Evolutionary conservation across 2,888 invertebrate genomes (phyloP), one percentile per base, ranked within the genome.

Genomic region (Stratiomys singularior): DNA sequence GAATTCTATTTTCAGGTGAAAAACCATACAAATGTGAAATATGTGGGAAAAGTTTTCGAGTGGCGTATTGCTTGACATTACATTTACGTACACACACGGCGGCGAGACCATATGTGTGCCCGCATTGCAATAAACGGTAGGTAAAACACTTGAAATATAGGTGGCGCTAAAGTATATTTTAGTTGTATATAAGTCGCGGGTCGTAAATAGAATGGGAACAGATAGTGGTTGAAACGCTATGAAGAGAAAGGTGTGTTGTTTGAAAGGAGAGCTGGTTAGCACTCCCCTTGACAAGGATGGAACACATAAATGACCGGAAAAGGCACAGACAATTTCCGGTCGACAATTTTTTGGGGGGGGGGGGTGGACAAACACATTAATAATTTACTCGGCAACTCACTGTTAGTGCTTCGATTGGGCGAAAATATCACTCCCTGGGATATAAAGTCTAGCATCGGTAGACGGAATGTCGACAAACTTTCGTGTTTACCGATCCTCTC

Each of bases 201-300:
- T 23, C 7, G 21, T 37, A 60, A 74, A 64, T 30, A 11, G 4
- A 13, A 23, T 64, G 11, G 46, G 7, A 67, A n/a, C 21, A 44
- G 25, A 21, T 69, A 44, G 69, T 60, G 5, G 18, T 18, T 21
- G 7, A 13, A 25, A 46, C 18, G 0, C 11, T 30, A 11, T 67
- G 1, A 0, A 0, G 0, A 11, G 1, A 15, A 1, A 3, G 1
- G 3, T 79, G 96, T 96, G 96, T 96, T 93, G 94, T 95, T 95
- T 95, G 93, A 95, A 96, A 96, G 96, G 96, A 97, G 96, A 97
- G 96, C 93, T 90, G 92, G 93, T 94, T 94, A 94, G 94, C 94
- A 94, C 94, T 94, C 94, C 93, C 93, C 96, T 96, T 93, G 96
- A 96, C 95, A 96, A 96, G 95, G 95, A 94, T 93, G 95, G 94